These are phyloP conservation scores for Lepidotrigona ventralis DNA, from an alignment of 1,140 invertebrate genomes.

Conservation along the genomic window DNA sequence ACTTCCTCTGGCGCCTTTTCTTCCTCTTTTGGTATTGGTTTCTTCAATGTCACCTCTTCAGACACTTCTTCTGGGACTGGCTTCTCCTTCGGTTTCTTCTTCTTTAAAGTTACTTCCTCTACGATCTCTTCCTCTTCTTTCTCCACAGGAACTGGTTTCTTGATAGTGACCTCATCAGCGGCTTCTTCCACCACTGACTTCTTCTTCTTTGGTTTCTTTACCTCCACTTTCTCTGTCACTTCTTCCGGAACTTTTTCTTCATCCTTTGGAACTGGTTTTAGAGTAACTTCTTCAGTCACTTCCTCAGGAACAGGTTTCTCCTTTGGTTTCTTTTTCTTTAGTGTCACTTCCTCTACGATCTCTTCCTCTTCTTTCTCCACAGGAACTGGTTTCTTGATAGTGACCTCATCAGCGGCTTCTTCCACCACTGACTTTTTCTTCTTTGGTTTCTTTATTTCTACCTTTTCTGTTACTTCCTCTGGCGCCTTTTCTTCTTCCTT, in stretches of 20 bases:
- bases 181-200: slow-evolving; percentile 66
- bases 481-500: slow-evolving; percentile 63
- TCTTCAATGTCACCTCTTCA: slow-evolving; percentile 70
- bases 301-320: slow-evolving; percentile 72
- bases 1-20: slow-evolving; percentile 70
- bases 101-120: slow-evolving; percentile 57
- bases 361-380: slow-evolving; percentile 50
- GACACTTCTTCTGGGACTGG: slow-evolving; percentile 71
- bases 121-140: slow-evolving; percentile 53
- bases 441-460: slow-evolving; percentile 67
- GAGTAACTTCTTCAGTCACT: slow-evolving; percentile 70
- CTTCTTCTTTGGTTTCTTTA: slow-evolving; percentile 65
- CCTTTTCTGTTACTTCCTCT: slow-evolving; percentile 69
- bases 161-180: slow-evolving; percentile 55
- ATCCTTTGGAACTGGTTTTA: slow-evolving; percentile 58
- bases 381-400: slow-evolving; percentile 53
- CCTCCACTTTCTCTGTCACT: slow-evolving; percentile 61
- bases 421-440: slow-evolving; percentile 64
- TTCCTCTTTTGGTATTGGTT: slow-evolving; percentile 64
- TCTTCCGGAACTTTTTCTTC: slow-evolving; percentile 69
- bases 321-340: slow-evolving; percentile 67
- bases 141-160: slow-evolving; percentile 49
- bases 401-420: slow-evolving; percentile 66
- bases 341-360: slow-evolving; percentile 28
- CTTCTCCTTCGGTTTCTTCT: slow-evolving; percentile 66